phyloP scores from a whole-genome alignment of 2,797 vertebrate genomes.

The Allobates femoralis region DNA sequence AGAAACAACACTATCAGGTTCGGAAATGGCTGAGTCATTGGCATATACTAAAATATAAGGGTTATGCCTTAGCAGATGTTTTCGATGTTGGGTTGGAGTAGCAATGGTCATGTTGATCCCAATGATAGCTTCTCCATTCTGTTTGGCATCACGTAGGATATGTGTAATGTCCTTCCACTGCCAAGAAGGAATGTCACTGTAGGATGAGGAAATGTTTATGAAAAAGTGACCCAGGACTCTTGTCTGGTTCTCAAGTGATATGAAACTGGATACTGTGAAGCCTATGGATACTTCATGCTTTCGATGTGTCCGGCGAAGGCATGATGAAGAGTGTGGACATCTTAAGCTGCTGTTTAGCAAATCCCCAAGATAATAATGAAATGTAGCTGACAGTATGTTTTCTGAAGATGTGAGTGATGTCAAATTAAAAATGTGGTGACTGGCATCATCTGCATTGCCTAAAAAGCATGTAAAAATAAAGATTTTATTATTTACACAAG shows the following conservation, averaged over 20 bases:
- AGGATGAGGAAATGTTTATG: constrained; percentile 79
- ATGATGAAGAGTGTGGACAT: constrained; percentile 70
- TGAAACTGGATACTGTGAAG: constrained; percentile 84
- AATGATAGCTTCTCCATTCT: constrained; percentile 82
- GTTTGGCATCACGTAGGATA: constrained; percentile 83
- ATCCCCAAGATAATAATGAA: constrained; percentile 88
- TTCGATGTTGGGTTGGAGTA: constrained; percentile 73
- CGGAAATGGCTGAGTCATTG: constrained; percentile 92
- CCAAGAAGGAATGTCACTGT: constrained; percentile 82
- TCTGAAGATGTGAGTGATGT: constrained; percentile 93
- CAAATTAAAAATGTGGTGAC: constrained; percentile 89
- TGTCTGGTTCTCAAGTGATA: constrained; percentile 74
- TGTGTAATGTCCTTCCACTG: constrained; percentile 91
- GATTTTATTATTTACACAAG: background rate
- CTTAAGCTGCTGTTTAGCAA: constrained; percentile 73
- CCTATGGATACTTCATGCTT: constrained; percentile 76
- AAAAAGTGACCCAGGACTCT: constrained; percentile 80
- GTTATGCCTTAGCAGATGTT: constrained; percentile 73
- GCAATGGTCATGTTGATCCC: constrained; percentile 80
- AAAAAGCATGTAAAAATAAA: constrained; percentile 50
- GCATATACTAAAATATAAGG: constrained; percentile 95
- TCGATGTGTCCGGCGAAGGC: constrained; percentile 64
- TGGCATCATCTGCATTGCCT: constrained; percentile 81
- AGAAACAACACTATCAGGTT: constrained; percentile 87
- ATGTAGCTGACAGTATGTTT: constrained; percentile 87